Percentiles rank a stretch among this genome's conserved stretches.
phyloP scores from a whole-genome alignment of 1,140 invertebrate genomes.

The Zophobas atratus region DNA sequence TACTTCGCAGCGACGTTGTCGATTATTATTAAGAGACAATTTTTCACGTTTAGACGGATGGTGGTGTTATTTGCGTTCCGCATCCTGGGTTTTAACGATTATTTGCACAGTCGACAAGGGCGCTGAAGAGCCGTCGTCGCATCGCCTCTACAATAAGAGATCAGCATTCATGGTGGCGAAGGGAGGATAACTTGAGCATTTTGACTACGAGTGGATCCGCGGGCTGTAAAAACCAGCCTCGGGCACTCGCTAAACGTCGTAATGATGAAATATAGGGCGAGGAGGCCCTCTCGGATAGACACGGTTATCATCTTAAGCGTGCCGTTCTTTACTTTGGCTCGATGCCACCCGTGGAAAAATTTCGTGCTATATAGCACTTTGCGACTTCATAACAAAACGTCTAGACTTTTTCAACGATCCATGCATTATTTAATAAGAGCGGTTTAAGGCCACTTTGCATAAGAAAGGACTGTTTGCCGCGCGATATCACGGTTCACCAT shows the following conservation, averaged over 20 bases:
- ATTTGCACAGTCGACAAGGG: constrained; percentile 20
- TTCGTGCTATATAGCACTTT: constrained; percentile 41
- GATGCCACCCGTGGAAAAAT: constrained; percentile 34
- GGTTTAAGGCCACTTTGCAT: constrained; percentile 39
- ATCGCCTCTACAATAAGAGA: constrained; percentile 32
- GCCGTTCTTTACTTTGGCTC: constrained; percentile 42
- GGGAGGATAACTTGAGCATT: constrained; percentile 43
- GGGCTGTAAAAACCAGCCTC: constrained; percentile 45
- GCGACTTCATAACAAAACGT: constrained; percentile 39
- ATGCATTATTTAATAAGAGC: constrained; percentile 42
- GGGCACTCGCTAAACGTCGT: constrained; percentile 50
- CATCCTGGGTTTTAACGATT: constrained; percentile 7
- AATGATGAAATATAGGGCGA: constrained; percentile 51
- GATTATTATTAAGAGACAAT: constrained; percentile 1
- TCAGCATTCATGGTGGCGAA: constrained; percentile 49
- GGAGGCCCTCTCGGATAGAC: constrained; percentile 26
- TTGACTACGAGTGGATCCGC: constrained; percentile 44
- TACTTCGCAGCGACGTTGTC: neutral
- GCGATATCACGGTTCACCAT: constrained; percentile 31
- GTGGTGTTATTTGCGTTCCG: constrained; percentile 2
- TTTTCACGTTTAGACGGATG: neutral
- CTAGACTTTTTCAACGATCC: constrained; percentile 42
- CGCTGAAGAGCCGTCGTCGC: constrained; percentile 12
- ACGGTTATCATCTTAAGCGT: constrained; percentile 46
- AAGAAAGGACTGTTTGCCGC: constrained; percentile 17